phyloP scores from a whole-genome alignment of 2,113 vertebrate genomes.

The Ploceus nigricollis region DNA sequence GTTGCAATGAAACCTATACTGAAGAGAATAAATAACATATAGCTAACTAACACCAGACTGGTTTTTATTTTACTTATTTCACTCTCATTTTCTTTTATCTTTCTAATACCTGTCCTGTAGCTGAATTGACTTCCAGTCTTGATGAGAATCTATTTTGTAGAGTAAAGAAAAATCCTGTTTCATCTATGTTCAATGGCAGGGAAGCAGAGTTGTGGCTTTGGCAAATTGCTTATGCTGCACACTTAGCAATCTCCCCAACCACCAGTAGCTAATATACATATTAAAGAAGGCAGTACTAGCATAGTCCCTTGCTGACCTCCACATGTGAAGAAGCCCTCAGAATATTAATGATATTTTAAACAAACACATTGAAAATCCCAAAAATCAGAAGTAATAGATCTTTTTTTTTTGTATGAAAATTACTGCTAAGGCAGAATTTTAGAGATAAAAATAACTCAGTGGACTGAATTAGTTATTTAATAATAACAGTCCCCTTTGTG shows the following conservation, averaged over 20 bases:
- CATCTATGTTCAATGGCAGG: background rate
- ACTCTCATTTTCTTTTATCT: background rate
- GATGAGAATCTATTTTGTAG: background rate
- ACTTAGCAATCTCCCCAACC: constrained; percentile 19
- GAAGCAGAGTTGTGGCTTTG: background rate
- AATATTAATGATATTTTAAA: constrained; percentile 37
- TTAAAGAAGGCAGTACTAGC: constrained; percentile 41
- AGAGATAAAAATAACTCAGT: background rate
- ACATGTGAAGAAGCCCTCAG: constrained; percentile 1
- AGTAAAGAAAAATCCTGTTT: background rate
- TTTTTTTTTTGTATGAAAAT: background rate
- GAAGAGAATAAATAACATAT: constrained; percentile 48
- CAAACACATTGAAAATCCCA: background rate
- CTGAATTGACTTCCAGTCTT: background rate
- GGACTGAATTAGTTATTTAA: background rate
- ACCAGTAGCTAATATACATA: constrained; percentile 53
- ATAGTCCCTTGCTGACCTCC: constrained; percentile 42
- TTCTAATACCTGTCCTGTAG: background rate
- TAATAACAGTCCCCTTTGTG: background rate
- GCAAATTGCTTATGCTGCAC: constrained; percentile 42
- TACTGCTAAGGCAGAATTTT: background rate
- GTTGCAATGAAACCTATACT: constrained; percentile 48
- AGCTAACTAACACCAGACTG: background rate
- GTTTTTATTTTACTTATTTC: background rate
- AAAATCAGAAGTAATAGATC: background rate